Percentiles rank a stretch among this genome's conserved stretches.
Conservation (phyloP, 2,888 invertebrate species). For the Eristalis tenax region DNA sequence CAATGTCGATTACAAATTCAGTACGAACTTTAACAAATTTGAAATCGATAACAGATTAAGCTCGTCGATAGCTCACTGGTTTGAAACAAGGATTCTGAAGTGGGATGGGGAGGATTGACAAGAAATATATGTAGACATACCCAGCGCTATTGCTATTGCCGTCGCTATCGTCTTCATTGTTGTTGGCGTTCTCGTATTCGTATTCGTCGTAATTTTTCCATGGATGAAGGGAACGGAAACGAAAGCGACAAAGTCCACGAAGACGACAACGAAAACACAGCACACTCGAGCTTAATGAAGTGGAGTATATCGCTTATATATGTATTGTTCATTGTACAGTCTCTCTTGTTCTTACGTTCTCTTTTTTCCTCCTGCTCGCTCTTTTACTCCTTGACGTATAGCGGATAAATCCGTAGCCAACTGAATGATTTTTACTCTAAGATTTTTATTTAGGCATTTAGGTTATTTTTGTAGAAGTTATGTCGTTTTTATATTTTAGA, state of each 20-base stretch:
- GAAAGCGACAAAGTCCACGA: background rate
- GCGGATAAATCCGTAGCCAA: slow-evolving; percentile 60
- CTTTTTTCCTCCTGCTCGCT: slow-evolving; percentile 3
- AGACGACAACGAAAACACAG: slow-evolving; percentile 48
- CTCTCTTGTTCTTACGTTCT: background rate
- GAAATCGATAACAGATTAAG: slow-evolving; percentile 80
- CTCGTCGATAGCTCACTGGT: slow-evolving; percentile 78
- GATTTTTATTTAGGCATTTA: slow-evolving; percentile 67
- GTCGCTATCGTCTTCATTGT: slow-evolving; percentile 15
- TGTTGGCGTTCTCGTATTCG: background rate
- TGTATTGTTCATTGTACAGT: slow-evolving; percentile 61
- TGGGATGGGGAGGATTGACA: background rate
- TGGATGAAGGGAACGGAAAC: background rate
- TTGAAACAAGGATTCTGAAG: slow-evolving; percentile 46
- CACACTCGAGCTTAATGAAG: slow-evolving; percentile 69
- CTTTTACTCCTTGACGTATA: slow-evolving; percentile 70
- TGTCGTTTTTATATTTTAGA: slow-evolving; percentile 12
- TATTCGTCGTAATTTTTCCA: background rate
- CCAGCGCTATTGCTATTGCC: slow-evolving; percentile 49
- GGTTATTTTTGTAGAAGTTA: slow-evolving; percentile 12
- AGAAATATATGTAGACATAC: slow-evolving; percentile 43
- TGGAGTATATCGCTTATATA: slow-evolving; percentile 68
- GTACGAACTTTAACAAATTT: slow-evolving; percentile 76
- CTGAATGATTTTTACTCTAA: slow-evolving; percentile 70
- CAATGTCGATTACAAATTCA: slow-evolving; percentile 70